A percentile compares a stretch with the other conserved stretches of the same genome.
Evolutionary conservation across 2,888 invertebrate genomes (phyloP).

Genomic region (Lacanobia oleracea): DNA sequence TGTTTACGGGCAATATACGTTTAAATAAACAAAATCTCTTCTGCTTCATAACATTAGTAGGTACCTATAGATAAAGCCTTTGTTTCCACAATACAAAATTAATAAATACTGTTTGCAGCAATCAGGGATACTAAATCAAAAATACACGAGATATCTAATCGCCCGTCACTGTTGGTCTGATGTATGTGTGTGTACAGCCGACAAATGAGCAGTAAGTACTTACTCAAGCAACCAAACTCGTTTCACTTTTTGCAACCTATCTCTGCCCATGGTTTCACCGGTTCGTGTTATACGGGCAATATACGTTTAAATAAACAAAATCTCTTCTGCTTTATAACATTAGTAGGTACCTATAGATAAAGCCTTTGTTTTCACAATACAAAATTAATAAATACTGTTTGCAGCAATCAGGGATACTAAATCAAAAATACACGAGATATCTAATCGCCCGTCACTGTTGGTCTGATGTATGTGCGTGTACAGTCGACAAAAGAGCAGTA

Average conservation of each 20-base stretch:
- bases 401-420: slow-evolving; percentile 16
- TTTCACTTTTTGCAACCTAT: not conserved
- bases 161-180: slow-evolving; percentile 18
- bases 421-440: slow-evolving; percentile 31
- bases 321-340: too few species aligned
- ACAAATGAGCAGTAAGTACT: not conserved
- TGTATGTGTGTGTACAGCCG: slow-evolving; percentile 26
- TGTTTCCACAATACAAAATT: slow-evolving; percentile 12
- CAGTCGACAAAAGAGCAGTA: not conserved
- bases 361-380: slow-evolving; percentile 2
- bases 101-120: slow-evolving; percentile 18
- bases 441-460: slow-evolving; percentile 27
- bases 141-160: slow-evolving; percentile 31
- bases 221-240: not conserved
- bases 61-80: not conserved
- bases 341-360: not conserved
- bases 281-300: too few species aligned
- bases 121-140: slow-evolving; percentile 35
- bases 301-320: too few species aligned
- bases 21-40: too few species aligned
- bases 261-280: not conserved
- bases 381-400: slow-evolving; percentile 31
- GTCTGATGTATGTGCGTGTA: slow-evolving; percentile 33
- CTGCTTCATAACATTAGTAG: too few species aligned
- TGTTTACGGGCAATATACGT: too few species aligned